Percentiles rank a stretch among this genome's conserved stretches.
Conservation (phyloP, 2,888 invertebrate genomes). For the Pandemis heparana region DNA sequence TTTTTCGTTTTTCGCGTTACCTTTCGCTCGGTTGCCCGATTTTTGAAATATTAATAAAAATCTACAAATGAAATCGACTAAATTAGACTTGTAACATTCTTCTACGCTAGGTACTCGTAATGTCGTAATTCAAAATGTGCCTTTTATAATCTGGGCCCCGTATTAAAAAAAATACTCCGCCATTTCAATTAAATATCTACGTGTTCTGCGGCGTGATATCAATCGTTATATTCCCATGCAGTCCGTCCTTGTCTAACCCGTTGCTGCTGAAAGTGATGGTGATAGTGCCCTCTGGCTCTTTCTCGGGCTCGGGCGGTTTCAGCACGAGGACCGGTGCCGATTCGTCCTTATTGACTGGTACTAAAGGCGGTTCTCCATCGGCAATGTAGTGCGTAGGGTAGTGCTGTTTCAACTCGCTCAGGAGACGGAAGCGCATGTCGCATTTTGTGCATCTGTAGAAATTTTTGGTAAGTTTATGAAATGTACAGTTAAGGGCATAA, state of each 20-base stretch:
- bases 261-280: slow-evolving; percentile 68
- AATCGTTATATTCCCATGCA: slow-evolving; percentile 71
- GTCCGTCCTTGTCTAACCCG: slow-evolving; percentile 59
- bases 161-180: too few relatives aligned
- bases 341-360: slow-evolving; percentile 1
- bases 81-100: too few relatives aligned
- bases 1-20: too few relatives aligned
- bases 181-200: not conserved
- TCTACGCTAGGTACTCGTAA: too few relatives aligned
- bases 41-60: too few relatives aligned
- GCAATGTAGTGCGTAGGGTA: slow-evolving; percentile 75
- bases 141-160: too few relatives aligned
- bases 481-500: too few relatives aligned
- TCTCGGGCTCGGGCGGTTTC: slow-evolving; percentile 25
- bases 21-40: too few relatives aligned
- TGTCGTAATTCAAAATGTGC: too few relatives aligned
- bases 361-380: slow-evolving; percentile 45
- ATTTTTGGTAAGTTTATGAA: too few relatives aligned
- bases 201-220: slow-evolving; percentile 50
- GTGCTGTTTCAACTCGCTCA: slow-evolving; percentile 75
- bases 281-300: slow-evolving; percentile 47
- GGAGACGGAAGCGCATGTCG: slow-evolving; percentile 68
- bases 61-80: too few relatives aligned
- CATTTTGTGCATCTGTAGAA: slow-evolving; percentile 75
- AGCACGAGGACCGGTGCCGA: not conserved